A percentile compares a stretch with the other conserved stretches of the same genome.
Evolutionary conservation across 2,797 vertebrate genomes (phyloP).

Genomic region (Staurois parvus): DNA sequence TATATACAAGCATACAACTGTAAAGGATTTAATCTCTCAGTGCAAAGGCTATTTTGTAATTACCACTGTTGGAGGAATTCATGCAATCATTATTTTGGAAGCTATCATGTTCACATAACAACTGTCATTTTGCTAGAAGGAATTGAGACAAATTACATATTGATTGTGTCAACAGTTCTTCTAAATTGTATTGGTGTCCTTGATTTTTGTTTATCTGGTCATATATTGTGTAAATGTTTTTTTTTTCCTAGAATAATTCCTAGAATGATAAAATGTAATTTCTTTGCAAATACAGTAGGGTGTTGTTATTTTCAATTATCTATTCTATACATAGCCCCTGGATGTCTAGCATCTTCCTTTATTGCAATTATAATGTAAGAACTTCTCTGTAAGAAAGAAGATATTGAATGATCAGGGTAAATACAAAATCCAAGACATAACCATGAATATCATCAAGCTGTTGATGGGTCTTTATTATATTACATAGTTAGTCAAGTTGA

Average conservation of each 20-base stretch:
- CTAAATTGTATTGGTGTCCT: conserved; percentile 50
- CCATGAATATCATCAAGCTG: background rate
- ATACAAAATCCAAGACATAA: background rate
- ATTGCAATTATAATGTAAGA: background rate
- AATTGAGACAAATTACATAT: conserved; percentile 62
- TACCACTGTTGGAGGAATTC: conserved; percentile 42
- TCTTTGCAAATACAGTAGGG: conserved; percentile 27
- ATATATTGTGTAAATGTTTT: conserved; percentile 47
- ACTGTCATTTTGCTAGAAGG: conserved; percentile 57
- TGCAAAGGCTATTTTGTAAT: conserved; percentile 27
- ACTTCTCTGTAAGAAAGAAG: background rate
- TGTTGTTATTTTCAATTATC: conserved; percentile 42
- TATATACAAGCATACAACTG: background rate
- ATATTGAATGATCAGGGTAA: background rate
- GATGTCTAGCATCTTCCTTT: background rate
- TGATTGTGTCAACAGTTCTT: conserved; percentile 54
- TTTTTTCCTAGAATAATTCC: conserved; percentile 24
- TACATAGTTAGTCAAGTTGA: no score
- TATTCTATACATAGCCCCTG: background rate
- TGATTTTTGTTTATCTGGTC: conserved; percentile 57
- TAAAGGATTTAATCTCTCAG: conserved; percentile 33
- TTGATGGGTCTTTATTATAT: background rate
- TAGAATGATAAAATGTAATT: conserved; percentile 48
- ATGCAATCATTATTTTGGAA: conserved; percentile 57
- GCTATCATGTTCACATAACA: conserved; percentile 56